Percentiles rank a stretch among this genome's conserved stretches.
Evolutionary conservation across 2,113 vertebrate genomes (phyloP).

Genomic region (Thymallus thymallus): DNA sequence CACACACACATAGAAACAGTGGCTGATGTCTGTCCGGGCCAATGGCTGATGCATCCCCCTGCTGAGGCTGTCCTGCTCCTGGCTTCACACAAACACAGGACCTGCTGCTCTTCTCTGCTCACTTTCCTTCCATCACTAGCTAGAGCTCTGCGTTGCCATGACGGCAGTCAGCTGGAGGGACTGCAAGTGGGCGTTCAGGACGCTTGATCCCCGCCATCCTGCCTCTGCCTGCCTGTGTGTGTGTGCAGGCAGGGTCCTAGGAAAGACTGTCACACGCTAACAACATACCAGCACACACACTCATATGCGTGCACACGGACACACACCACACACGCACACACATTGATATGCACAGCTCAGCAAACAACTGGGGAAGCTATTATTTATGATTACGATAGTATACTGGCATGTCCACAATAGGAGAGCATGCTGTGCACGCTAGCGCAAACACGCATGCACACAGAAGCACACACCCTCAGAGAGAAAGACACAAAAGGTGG

Average conservation of each 20-base stretch:
- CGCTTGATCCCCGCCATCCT: conserved; percentile 3
- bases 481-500: background rate
- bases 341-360: conserved; percentile 4
- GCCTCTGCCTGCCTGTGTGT: background rate
- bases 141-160: conserved; percentile 9
- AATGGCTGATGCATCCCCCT: conserved; percentile 2
- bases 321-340: background rate
- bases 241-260: background rate
- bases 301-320: background rate
- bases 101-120: background rate
- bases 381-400: background rate
- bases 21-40: background rate
- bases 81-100: conserved; percentile 1
- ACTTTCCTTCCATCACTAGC: background rate
- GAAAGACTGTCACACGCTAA: background rate
- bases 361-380: background rate
- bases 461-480: background rate
- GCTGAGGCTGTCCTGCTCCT: conserved; percentile 6
- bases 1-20: conserved; percentile 1
- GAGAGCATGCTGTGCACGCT: background rate
- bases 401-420: background rate
- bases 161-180: conserved; percentile 14
- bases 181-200: conserved; percentile 5
- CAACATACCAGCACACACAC: conserved; percentile 7
- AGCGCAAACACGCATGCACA: no score